Base-by-base conservation (phyloP, 2,888 invertebrate genomes). In the Drosophila nr. perissopoda region DNA sequence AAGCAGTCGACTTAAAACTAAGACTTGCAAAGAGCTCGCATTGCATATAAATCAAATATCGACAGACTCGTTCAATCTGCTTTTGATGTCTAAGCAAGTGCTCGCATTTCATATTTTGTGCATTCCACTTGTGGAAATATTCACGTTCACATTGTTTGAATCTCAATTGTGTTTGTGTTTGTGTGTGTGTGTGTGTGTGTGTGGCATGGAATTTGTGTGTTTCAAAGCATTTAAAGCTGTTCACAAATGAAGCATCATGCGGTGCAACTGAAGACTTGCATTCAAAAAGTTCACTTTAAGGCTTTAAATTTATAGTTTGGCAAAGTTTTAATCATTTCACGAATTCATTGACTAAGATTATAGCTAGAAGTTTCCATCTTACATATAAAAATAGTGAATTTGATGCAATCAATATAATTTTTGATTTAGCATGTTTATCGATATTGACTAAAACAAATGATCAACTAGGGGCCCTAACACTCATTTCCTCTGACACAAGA, bases 1-100 rank as follows among this genome's bases (percentile, higher is more conserved):
- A 89, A 83, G 76, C 76, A 74, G 70, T 66, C 54, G 25, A 25
- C 42, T 53, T 18, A 38, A 63, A 21, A 27, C 36, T 67, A 11
- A 34, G n/a, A 18, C 53, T 33, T n/a, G 38, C 48, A 58, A 53
- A 25, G 33, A 54, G n/a, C 18, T 52, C 48, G 62, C 57, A 49
- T 46, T 36, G 27, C 31, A 70, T 56, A 76, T 67, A 67, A 64
- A 67, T 67, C 63, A 49, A 60, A 70, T 54, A 60, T 70, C 33
- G 29, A 31, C 34, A 70, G 59, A 40, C 21, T 46, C 33, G 10
- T 27, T 31, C 38, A 64, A 60, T 60, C 25, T 10, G 33, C 38
- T 49, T 40, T 51, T 60, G 38, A 21, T 25, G 13, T 51, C 16
- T 25, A 25, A 46, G 42, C 27, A 33, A 36, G 29, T 36, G 34